phyloP scores from a whole-genome alignment of 2,888 invertebrate species.

The Pinctada fucata region DNA sequence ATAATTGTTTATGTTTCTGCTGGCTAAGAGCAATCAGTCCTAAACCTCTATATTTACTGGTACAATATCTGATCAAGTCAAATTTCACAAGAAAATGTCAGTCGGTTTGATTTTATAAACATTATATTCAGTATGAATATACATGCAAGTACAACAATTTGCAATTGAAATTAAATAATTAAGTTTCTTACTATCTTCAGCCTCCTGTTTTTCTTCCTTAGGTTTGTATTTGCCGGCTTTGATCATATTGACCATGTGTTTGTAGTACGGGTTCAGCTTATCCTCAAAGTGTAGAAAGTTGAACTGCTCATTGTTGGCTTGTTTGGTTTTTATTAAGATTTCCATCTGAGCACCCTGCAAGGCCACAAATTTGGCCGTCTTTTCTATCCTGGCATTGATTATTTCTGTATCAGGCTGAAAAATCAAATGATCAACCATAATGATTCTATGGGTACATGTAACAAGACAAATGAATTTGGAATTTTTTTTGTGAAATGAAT shows the following conservation, averaged over 20 bases:
- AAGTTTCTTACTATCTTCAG: conserved; percentile 16
- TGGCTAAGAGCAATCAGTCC: too few species aligned
- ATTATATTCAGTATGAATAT: too few species aligned
- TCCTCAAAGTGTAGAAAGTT: conserved; percentile 93
- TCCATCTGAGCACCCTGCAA: conserved; percentile 98
- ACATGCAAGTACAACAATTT: too few species aligned
- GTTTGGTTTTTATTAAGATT: conserved; percentile 97
- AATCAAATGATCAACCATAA: conserved; percentile 49
- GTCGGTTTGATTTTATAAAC: too few species aligned
- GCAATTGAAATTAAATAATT: too few species aligned
- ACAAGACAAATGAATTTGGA: not conserved
- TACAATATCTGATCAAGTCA: too few species aligned
- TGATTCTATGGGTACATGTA: not conserved
- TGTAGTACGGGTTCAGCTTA: conserved; percentile 91
- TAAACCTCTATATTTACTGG: too few species aligned
- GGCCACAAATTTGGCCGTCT: conserved; percentile 82
- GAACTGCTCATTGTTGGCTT: conserved; percentile 94
- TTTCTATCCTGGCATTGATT: conserved; percentile 94
- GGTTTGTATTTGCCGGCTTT: conserved; percentile 73
- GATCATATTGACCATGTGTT: conserved; percentile 79
- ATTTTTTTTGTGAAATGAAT: not conserved
- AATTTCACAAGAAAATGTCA: too few species aligned
- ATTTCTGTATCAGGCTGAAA: conserved; percentile 90
- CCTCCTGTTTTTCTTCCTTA: conserved; percentile 44
- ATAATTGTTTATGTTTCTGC: too few species aligned